Percentiles rank a stretch among this genome's conserved stretches.
These are phyloP conservation scores for Scaptomyza montana DNA, from an alignment of 1,140 invertebrate genomes.

Conservation along the genomic window DNA sequence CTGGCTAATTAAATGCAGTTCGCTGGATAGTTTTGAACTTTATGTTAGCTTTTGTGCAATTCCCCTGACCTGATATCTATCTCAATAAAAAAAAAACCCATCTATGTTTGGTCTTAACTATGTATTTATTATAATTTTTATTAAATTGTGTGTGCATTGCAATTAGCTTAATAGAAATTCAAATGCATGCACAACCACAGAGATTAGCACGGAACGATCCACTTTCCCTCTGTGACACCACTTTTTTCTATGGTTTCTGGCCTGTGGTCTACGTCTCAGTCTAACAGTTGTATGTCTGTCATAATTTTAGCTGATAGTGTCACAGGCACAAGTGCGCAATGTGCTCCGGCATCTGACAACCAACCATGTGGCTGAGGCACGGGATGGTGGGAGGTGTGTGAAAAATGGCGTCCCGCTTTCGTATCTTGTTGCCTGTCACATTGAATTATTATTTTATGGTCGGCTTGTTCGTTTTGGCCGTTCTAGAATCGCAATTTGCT, in stretches of 20 bases:
- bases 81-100: conserved; percentile 59
- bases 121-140: conserved; percentile 49
- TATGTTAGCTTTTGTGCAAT: conserved; percentile 73
- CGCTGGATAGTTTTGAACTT: conserved; percentile 42
- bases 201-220: conserved; percentile 50
- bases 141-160: conserved; percentile 51
- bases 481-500: conserved; percentile 39
- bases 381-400: conserved; percentile 45
- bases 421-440: conserved; percentile 77
- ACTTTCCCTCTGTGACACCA: neutral
- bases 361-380: conserved; percentile 15
- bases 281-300: conserved; percentile 67
- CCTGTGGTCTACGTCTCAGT: conserved; percentile 1
- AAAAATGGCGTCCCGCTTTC: conserved; percentile 72
- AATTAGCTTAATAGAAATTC: conserved; percentile 78
- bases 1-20: conserved; percentile 72
- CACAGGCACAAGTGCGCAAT: conserved; percentile 60
- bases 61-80: conserved; percentile 30
- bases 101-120: conserved; percentile 46
- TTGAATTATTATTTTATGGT: conserved; percentile 81
- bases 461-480: conserved; percentile 35
- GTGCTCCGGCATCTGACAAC: conserved; percentile 31
- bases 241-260: neutral
- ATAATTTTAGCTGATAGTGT: conserved; percentile 72
- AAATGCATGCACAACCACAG: conserved; percentile 62